Conservation (phyloP, 1,140 invertebrate genomes). For the Zaprionus inermis region DNA sequence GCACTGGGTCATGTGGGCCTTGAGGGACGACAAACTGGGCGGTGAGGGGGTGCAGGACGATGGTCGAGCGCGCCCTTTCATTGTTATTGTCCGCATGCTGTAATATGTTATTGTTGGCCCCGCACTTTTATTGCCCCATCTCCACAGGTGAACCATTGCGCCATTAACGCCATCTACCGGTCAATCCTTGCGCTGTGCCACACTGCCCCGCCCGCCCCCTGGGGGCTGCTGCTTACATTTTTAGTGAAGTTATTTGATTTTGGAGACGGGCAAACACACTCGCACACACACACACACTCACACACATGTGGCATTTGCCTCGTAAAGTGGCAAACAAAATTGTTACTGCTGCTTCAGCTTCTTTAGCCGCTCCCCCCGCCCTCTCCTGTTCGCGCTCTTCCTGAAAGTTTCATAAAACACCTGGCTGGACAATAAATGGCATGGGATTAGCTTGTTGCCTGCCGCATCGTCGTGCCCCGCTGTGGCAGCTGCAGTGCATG, state of each 20-base stretch:
- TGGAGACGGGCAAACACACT: conserved; percentile 9
- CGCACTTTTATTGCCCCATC: conserved; percentile 64
- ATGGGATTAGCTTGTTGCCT: conserved; percentile 36
- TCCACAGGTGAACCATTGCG: conserved; percentile 54
- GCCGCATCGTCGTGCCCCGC: background rate
- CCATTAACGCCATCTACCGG: conserved; percentile 51
- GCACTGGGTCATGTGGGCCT: background rate
- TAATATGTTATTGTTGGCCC: conserved; percentile 70
- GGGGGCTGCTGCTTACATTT: conserved; percentile 50
- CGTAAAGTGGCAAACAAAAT: conserved; percentile 52
- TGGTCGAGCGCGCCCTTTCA: conserved; percentile 19
- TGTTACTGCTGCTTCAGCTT: conserved; percentile 27
- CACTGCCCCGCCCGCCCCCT: background rate
- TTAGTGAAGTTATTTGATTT: conserved; percentile 69
- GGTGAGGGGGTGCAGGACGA: no score
- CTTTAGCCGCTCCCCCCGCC: background rate
- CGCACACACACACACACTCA: conserved; percentile 9
- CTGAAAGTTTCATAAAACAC: conserved; percentile 45
- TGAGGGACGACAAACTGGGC: background rate
- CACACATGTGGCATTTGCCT: conserved; percentile 58
- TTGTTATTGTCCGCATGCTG: conserved; percentile 61
- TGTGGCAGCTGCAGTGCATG: background rate
- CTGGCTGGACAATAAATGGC: conserved; percentile 39
- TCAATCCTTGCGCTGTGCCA: background rate
- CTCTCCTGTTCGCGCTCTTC: background rate